Base-by-base conservation (phyloP, 2,113 vertebrate genomes). In the Trachemys scripta region DNA sequence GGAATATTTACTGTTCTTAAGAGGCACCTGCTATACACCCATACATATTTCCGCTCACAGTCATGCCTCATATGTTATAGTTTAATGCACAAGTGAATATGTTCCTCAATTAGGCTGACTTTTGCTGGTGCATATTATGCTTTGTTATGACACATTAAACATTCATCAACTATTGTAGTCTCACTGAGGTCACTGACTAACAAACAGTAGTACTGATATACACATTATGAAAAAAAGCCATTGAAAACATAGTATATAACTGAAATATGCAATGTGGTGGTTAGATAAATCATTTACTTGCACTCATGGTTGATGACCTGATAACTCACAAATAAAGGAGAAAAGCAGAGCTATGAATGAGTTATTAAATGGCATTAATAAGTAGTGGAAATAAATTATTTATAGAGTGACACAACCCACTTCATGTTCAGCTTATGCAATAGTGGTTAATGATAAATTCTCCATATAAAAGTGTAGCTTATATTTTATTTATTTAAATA, bases 211-310 rank as follows among this genome's bases (percentile, higher is more conserved):
- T 47, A 47, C 24, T 38, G 31, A n/a, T 45, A 50, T 2, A 87
- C 1, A 2, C 12, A 31, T 42, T 80, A 38, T n/a, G 35, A 27
- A 62, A 90, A 88, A 87, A 85, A 85, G 38, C 10, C 8, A 24
- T 49, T 53, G n/a, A 69, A 69, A 88, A 72, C 82, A 88, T 78
- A 78, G 42, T 78, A 38, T 38, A 27, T 8, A 76, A 88, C 91
- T 91, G 92, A 97, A 93, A 96, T 88, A 84, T 72, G 95, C 92
- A 97, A 97, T 96, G 94, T 86, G 84, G 92, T 97, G 80, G 92
- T 78, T 93, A 90, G 42, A 84, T 95, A 95, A 98, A 97, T 94
- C 90, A 97, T 95, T 96, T 95, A 88, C 96, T 97, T 96, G 91
- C 90, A 96, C 91, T 84, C 92, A 86, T 90, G 94, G 93, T 94